Evolutionary conservation across 2,113 vertebrate genomes (phyloP).

Genomic region (Phycodurus eques): DNA sequence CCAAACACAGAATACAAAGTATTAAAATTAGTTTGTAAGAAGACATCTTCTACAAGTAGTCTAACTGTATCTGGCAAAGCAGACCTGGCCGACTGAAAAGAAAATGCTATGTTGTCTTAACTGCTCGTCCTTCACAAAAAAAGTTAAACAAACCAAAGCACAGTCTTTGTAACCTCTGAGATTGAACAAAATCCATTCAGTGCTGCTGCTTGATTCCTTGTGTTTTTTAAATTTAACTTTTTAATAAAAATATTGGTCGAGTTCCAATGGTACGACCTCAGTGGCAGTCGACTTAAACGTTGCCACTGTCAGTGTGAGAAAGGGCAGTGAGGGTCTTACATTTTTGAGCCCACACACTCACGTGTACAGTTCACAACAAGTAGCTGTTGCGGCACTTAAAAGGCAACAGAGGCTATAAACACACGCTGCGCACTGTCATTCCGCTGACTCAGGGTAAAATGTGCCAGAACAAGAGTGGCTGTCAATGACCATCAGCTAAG

Average conservation of each 20-base stretch:
- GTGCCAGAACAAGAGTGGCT: slow-evolving; percentile 33
- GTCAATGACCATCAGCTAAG: slow-evolving; percentile 38
- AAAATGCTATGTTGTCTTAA: background rate
- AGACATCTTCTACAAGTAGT: too few relatives aligned
- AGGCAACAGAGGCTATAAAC: slow-evolving; percentile 38
- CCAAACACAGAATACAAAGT: too few relatives aligned
- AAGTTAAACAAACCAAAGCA: background rate
- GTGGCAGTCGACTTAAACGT: background rate
- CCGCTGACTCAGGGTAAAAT: slow-evolving; percentile 39
- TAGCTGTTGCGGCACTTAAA: slow-evolving; percentile 40
- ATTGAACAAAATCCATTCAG: background rate
- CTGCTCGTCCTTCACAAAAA: background rate
- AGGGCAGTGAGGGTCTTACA: background rate
- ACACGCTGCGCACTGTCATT: slow-evolving; percentile 31
- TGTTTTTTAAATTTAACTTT: background rate
- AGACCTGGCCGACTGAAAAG: too few relatives aligned
- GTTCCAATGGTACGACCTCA: background rate
- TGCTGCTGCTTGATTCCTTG: background rate
- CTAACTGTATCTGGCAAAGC: too few relatives aligned
- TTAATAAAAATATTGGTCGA: background rate
- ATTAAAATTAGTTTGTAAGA: too few relatives aligned
- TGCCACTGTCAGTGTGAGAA: background rate
- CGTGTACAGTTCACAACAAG: slow-evolving; percentile 35
- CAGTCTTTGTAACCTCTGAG: background rate
- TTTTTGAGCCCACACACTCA: background rate